Evolutionary conservation across 2,797 vertebrate genomes (phyloP).

Genomic region (Philypnodon macrostomus): DNA sequence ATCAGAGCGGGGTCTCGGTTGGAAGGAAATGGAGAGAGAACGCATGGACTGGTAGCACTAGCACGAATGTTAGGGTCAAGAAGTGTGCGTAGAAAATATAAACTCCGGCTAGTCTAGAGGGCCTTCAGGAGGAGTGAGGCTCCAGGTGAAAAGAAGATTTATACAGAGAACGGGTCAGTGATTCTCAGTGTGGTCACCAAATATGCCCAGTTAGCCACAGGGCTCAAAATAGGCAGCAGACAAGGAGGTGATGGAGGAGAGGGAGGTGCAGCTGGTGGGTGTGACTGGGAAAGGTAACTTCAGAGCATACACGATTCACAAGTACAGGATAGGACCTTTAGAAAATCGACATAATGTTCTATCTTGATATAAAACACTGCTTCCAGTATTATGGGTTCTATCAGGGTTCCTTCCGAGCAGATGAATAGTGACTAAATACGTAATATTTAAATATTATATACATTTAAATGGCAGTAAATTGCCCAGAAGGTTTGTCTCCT

Average conservation of each 20-base stretch:
- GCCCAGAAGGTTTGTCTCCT: not conserved
- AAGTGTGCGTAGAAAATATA: constrained; percentile 30
- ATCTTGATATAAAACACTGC: too few species aligned
- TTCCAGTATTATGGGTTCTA: too few species aligned
- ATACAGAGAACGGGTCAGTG: constrained; percentile 59
- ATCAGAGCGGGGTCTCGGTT: constrained; percentile 62
- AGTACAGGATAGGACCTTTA: constrained; percentile 37
- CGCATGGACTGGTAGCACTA: constrained; percentile 41
- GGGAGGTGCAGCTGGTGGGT: constrained; percentile 38
- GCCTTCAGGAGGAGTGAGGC: constrained; percentile 28
- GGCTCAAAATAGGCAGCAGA: constrained; percentile 62
- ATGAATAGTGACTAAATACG: not conserved
- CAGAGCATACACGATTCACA: too few species aligned
- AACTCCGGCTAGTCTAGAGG: constrained; percentile 2
- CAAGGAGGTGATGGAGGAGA: constrained; percentile 39
- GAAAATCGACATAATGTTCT: constrained; percentile 33
- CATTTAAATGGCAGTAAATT: not conserved
- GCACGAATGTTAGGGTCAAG: constrained; percentile 31
- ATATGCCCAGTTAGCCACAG: constrained; percentile 70
- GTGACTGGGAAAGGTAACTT: constrained; percentile 54
- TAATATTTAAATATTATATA: not conserved
- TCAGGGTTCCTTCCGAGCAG: too few species aligned
- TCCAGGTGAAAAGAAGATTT: constrained; percentile 41
- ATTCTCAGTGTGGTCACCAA: constrained; percentile 46
- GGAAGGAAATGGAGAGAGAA: constrained; percentile 49